Base-by-base conservation (phyloP, 2,113 vertebrate species). In the rabbit (Oryctolagus cuniculus) region DNA sequence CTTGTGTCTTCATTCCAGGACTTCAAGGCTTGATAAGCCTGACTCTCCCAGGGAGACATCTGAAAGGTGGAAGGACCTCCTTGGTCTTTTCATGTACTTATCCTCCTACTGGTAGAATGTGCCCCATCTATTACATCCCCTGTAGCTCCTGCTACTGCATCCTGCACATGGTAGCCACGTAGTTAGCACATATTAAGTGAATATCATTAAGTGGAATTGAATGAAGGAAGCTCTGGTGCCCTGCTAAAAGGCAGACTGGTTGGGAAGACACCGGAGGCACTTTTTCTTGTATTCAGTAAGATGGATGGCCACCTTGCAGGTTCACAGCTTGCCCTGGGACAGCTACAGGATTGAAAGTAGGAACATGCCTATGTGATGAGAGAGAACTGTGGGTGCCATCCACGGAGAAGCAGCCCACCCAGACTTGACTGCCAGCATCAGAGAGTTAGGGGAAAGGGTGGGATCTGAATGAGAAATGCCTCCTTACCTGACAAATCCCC, bases 1-100 rank as follows among this genome's bases (percentile, higher is more conserved):
- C 15, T 22, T 77, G 67, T 79, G 27, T 87, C 79, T 96, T 94
- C 84, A 94, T 77, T 87, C 70, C 27, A 77, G 21, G 53, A 90
- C 44, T 31, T 89, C 61, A 91, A 36, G 34, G 1, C 67, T 91
- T 75, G 36, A 93, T 96, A 69, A 94, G 58, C 58, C 64, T 73
- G 36, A 61, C 12, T 93, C 25, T 85, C 64, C 49, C 77, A 80
- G 7, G 70, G 58, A 79, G 74, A 66, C 80, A 49, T 91, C 89
- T 91, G 73, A 96, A 94, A 49, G 36, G 31, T 66, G 15, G 36
- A 93, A 75, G 66, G 64, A 58, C 63, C 22, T 66, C 79, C 31
- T 89, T 79, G 87, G 66, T 91, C 84, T 80, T 87, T 75, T 38
- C 87, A 85, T 67, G 24, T 64, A 79, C 49, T 38, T 10, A 2